Evolutionary conservation across 2,113 vertebrate species (phyloP).

Genomic region (Myotis davidii): DNA sequence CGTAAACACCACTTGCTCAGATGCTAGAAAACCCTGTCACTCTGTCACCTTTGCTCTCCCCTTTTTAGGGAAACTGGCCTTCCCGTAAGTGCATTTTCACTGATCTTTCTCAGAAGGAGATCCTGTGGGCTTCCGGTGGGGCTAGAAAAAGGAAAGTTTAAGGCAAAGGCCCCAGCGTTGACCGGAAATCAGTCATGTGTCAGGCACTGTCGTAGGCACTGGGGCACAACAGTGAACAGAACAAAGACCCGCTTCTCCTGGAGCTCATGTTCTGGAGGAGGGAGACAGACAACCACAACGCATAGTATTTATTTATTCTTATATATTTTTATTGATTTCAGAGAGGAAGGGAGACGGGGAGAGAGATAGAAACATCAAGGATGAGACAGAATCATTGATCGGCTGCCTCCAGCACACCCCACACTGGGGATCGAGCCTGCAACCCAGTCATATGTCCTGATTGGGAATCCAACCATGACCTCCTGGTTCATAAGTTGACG

Average conservation of each 20-base stretch:
- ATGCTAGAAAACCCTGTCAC: slow-evolving; percentile 7
- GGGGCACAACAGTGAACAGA: background rate
- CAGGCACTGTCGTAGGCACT: background rate
- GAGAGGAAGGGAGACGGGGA: no score
- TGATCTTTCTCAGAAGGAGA: slow-evolving; percentile 38
- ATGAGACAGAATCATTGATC: no score
- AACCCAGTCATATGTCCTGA: no score
- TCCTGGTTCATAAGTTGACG: no score
- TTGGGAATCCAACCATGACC: no score
- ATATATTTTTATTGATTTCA: no score
- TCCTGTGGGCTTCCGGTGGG: background rate
- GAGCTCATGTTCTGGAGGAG: background rate
- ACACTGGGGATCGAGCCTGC: no score
- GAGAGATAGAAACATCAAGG: no score
- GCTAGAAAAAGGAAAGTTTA: background rate
- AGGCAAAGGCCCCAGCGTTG: background rate
- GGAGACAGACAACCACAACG: background rate
- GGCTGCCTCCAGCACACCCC: no score
- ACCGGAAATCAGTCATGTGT: background rate
- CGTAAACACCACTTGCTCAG: background rate
- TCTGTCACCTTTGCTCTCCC: background rate
- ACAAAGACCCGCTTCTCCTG: background rate
- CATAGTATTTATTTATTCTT: no score
- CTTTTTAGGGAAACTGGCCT: slow-evolving; percentile 31
- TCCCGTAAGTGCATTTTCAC: background rate